Percentiles rank a stretch among this genome's conserved stretches.
Conservation (phyloP, 2,888 invertebrate genomes). For the Cyrtodaria siliqua region DNA sequence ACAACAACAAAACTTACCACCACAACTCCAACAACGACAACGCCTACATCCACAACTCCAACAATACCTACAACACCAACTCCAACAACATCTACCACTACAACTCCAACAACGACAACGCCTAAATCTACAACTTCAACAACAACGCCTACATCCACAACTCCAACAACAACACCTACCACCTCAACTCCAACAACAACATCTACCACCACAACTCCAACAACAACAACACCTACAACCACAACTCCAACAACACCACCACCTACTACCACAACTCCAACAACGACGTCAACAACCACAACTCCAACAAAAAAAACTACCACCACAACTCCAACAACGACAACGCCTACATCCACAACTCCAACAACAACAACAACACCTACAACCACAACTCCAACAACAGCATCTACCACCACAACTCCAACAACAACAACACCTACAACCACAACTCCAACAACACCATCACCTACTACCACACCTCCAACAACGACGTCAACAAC, state of each 20-base stretch:
- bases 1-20: too few species aligned
- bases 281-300: too few species aligned
- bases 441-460: conserved; percentile 2
- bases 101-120: background rate
- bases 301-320: background rate
- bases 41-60: background rate
- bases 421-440: conserved; percentile 8
- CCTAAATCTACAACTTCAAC: background rate
- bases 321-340: background rate
- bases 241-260: background rate
- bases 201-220: background rate
- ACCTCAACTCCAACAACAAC: background rate
- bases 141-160: background rate
- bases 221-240: background rate
- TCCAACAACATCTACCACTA: too few species aligned
- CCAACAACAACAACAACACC: conserved; percentile 2
- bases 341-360: background rate
- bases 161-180: background rate
- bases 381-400: conserved; percentile 4
- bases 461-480: background rate
- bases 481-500: conserved; percentile 8
- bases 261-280: too few species aligned
- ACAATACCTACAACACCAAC: too few species aligned
- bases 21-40: background rate
- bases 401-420: background rate